Base-by-base conservation (phyloP, 64 coral and sea anemone genomes). In the Hydrozoanthus tunicans region DNA sequence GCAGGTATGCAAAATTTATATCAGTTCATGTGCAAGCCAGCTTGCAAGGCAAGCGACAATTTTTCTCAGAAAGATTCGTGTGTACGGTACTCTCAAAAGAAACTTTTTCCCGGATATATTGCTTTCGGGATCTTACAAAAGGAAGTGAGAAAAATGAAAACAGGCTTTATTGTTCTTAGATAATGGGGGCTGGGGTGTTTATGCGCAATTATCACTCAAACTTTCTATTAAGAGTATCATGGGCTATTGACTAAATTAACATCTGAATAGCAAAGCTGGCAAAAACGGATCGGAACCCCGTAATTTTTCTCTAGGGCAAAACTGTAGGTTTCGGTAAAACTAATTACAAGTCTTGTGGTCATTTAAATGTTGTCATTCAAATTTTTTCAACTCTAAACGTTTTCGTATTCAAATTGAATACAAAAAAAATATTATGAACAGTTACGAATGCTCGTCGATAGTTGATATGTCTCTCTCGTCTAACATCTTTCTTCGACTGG, bases 131-230 rank as follows among this genome's bases (percentile, higher is more conserved):
- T 88, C 13, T 59, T 75, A 88, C 84, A 75, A 88, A 88, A 88
- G 84, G 61, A 73, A 57, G 55, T 70, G 68, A 71, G 83, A 51
- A 74, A 82, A 88, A 74, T 60, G 84, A 88, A 88, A 88, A 88
- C 84, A 88, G 84, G 69, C 59, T 74, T 82, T 58, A 88, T 88
- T 88, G 84, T 88, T 60, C 56, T 73, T 20, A 73, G 12, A 88
- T n/a, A 88, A 88, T 73, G 55, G 84, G 84, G 84, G 84, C n/a
- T 73, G 84, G 68, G 63, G 54, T 88, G 84, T 88, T 88, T 88
- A 88, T 25, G 68, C 56, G 32, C 55, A 88, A 88, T 88, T 88
- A 88, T 88, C 84, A 56, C 84, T 70, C 10, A 59, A 73, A 88
- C 57, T 88, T 73, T 88, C 67, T 88, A 74, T 88, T 74, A 67